Evolutionary conservation across 1,140 invertebrate genomes (phyloP), one percentile per base, ranked within the genome.

Genomic region (Theocolax elegans): DNA sequence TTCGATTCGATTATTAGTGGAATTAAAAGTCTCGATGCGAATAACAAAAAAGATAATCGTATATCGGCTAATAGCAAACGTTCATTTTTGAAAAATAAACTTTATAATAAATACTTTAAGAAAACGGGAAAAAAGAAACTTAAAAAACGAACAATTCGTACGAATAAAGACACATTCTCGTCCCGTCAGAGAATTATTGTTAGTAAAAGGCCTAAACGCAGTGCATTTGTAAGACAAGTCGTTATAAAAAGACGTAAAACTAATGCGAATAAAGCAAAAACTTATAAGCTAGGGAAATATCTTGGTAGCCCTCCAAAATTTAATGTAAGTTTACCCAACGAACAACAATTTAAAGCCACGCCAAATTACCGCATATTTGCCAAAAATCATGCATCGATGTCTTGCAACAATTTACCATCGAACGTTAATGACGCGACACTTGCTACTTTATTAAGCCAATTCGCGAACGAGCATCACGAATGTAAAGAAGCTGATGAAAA

Each of bases 261-360:
- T 72, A 13, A 15, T 15, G 15, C 19, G 0, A n/a, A 6, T 1
- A 23, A 7, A 12, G 2, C 13, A 1, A 64, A 48, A 35, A 7
- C 46, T 3, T 53, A 21, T 54, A 68, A 9, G 21, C 38, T 49
- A n/a, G 54, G 17, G 12, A 23, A 46, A 25, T 72, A 53, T 15
- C 42, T 77, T 3, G 70, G 56, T 25, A 79, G 73, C 58, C 72
- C 75, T 17, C 25, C 66, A 0, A 74, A 40, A 46, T 54, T 49
- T 19, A 80, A 69, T 19, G 67, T 38, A 4, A 76, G 72, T 17
- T 54, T 78, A 54, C 75, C 78, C 0, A 58, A 12, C 12, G 25
- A 53, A 0, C 4, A 2, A 7, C 38, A 58, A n/a, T n/a, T 42
- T 23, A 66, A 23, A 10, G 19, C 7, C 17, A 46, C 54, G 15